Percentiles rank a stretch among this genome's conserved stretches.
phyloP scores from a whole-genome alignment of 1,140 invertebrate genomes.

The Drosophila jambulina region DNA sequence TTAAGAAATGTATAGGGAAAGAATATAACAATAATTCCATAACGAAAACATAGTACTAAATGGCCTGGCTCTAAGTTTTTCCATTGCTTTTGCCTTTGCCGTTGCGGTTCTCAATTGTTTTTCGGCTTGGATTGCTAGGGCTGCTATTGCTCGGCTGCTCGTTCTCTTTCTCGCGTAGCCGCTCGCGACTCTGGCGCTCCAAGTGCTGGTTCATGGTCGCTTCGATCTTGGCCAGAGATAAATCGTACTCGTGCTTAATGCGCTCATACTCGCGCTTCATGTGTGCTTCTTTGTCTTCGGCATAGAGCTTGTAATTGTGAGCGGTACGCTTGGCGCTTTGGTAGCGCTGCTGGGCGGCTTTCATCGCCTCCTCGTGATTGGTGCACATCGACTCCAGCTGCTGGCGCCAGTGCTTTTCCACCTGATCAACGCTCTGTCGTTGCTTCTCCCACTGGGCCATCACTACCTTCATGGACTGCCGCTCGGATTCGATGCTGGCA shows the following conservation, averaged over 20 bases:
- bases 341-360: conserved; percentile 86
- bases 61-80: neutral
- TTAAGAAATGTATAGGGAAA: conserved; percentile 14
- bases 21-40: conserved; percentile 12
- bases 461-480: conserved; percentile 77
- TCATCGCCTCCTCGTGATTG: conserved; percentile 69
- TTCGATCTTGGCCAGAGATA: conserved; percentile 74
- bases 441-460: conserved; percentile 82
- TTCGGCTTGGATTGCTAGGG: conserved; percentile 3
- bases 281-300: conserved; percentile 81
- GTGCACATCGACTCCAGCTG: conserved; percentile 60
- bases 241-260: conserved; percentile 75
- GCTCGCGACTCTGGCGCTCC: conserved; percentile 58
- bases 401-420: conserved; percentile 67
- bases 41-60: conserved; percentile 1
- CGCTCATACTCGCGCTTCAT: conserved; percentile 80
- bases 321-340: conserved; percentile 87
- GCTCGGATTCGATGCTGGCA: conserved; percentile 74
- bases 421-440: conserved; percentile 55
- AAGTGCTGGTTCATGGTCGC: conserved; percentile 62
- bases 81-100: conserved; percentile 5
- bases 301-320: conserved; percentile 86
- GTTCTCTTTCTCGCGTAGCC: conserved; percentile 57
- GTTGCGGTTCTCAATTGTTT: neutral
- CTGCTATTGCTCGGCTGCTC: conserved; percentile 58